These are phyloP conservation scores for Ochropacha duplaris DNA, from an alignment of 2,888 invertebrate genomes.

Conservation along the genomic window DNA sequence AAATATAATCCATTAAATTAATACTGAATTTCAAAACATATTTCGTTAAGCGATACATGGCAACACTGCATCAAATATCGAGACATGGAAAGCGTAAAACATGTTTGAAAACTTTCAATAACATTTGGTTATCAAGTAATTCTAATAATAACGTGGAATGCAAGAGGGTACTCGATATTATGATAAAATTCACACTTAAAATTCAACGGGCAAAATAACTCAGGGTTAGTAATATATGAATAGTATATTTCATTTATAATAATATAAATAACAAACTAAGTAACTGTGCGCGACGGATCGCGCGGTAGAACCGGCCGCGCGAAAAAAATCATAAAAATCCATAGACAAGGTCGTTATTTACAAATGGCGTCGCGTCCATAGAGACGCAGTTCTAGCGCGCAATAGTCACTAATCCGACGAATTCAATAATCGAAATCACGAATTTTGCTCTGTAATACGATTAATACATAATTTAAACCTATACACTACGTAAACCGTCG, in stretches of 20 bases:
- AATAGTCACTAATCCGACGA: conserved; percentile 14
- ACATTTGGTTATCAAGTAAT: conserved; percentile 33
- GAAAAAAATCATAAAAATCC: conserved; percentile 7
- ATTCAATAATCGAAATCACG: conserved; percentile 53
- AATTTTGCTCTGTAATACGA: conserved; percentile 45
- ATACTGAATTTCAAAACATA: conserved; percentile 12
- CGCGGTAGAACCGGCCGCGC: conserved; percentile 7
- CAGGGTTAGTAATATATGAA: conserved; percentile 57
- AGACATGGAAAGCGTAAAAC: conserved; percentile 31
- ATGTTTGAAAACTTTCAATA: conserved; percentile 17
- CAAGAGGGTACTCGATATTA: conserved; percentile 61
- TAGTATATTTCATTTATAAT: conserved; percentile 46
- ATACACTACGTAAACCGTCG: conserved; percentile 44
- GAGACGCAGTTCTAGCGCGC: conserved; percentile 7
- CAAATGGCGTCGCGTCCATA: conserved; percentile 27
- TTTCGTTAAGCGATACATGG: background rate
- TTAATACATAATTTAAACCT: conserved; percentile 43
- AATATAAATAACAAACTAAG: conserved; percentile 60
- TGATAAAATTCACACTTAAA: conserved; percentile 49
- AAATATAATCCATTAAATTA: conserved; percentile 14
- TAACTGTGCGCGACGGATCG: conserved; percentile 21
- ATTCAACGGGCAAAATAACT: conserved; percentile 53
- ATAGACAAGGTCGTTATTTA: conserved; percentile 27
- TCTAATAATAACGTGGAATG: conserved; percentile 75
- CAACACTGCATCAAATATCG: background rate